Percentiles rank a stretch among this genome's conserved stretches.
Conservation (phyloP, 2,888 invertebrate species). For the Anodontia alba region DNA sequence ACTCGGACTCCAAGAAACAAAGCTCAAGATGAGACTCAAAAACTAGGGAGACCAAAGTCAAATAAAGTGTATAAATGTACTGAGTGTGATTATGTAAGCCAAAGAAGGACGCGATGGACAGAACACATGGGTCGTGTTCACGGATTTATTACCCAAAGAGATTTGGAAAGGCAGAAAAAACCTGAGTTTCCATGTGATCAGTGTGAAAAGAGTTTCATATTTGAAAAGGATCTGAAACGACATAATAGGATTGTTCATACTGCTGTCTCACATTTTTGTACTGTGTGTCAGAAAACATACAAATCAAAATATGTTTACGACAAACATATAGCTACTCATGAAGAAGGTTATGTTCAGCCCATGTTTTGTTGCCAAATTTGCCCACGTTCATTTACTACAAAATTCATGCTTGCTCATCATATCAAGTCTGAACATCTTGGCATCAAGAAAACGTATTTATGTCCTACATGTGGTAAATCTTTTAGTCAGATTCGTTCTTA, state of each 20-base stretch:
- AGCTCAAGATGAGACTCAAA: neutral
- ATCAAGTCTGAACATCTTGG: conserved; percentile 77
- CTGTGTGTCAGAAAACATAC: conserved; percentile 74
- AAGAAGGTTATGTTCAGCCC: conserved; percentile 71
- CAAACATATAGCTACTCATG: conserved; percentile 72
- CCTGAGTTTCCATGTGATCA: conserved; percentile 62
- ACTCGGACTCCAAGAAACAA: neutral
- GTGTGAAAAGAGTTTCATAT: conserved; percentile 75
- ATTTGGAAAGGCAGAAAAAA: conserved; percentile 19
- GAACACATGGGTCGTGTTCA: conserved; percentile 75
- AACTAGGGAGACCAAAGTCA: neutral
- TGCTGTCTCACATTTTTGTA: conserved; percentile 68
- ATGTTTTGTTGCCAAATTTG: conserved; percentile 74
- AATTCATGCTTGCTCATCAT: conserved; percentile 74
- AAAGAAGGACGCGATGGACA: conserved; percentile 58
- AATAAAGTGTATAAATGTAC: conserved; percentile 52
- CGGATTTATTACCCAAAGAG: conserved; percentile 57
- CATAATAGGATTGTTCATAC: conserved; percentile 69
- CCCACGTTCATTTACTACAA: conserved; percentile 74
- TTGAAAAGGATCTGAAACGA: conserved; percentile 72
- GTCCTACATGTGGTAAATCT: conserved; percentile 78
- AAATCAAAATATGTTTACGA: conserved; percentile 69
- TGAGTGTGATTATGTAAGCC: conserved; percentile 67
- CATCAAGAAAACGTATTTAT: conserved; percentile 71
- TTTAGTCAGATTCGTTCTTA: conserved; percentile 79